These are phyloP conservation scores for Diorhabda elongata DNA, from an alignment of 1,140 invertebrate species.

Conservation along the genomic window DNA sequence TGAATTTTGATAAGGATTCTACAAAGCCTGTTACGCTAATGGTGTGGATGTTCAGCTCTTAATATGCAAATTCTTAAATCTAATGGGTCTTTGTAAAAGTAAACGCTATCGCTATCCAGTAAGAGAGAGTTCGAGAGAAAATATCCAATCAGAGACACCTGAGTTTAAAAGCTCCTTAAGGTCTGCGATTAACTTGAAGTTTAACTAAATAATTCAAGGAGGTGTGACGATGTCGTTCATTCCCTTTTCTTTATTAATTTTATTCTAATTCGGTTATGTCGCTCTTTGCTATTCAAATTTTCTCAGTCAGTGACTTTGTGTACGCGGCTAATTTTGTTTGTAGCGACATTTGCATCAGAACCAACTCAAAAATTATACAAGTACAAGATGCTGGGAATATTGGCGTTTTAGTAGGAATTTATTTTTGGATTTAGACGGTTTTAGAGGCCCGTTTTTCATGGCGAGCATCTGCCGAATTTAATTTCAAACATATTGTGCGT, in stretches of 20 bases:
- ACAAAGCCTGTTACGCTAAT: not conserved
- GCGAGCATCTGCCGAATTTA: conserved; percentile 1
- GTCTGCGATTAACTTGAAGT: conserved; percentile 21
- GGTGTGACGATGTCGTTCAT: conserved; percentile 17
- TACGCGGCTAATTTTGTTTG: conserved; percentile 14
- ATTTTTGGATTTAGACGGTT: conserved; percentile 6
- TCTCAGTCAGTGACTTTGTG: conserved; percentile 11
- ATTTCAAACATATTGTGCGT: not conserved
- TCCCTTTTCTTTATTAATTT: conserved; percentile 28
- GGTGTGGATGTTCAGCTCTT: not conserved
- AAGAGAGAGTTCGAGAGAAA: conserved; percentile 16
- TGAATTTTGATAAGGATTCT: no score
- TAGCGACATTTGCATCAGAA: conserved; percentile 14
- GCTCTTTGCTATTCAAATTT: conserved; percentile 22
- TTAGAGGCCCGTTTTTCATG: not conserved
- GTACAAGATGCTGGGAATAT: conserved; percentile 15
- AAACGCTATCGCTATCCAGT: conserved; percentile 21
- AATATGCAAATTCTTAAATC: conserved; percentile 27
- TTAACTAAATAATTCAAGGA: conserved; percentile 23
- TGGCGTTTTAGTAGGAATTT: conserved; percentile 8
- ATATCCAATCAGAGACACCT: conserved; percentile 30
- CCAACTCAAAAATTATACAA: conserved; percentile 18
- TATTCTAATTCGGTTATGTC: conserved; percentile 26
- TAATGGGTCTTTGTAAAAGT: conserved; percentile 18
- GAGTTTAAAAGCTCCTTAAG: conserved; percentile 21